Base-by-base conservation (phyloP, 2,888 invertebrate genomes). In the Andrena trimmerana region DNA sequence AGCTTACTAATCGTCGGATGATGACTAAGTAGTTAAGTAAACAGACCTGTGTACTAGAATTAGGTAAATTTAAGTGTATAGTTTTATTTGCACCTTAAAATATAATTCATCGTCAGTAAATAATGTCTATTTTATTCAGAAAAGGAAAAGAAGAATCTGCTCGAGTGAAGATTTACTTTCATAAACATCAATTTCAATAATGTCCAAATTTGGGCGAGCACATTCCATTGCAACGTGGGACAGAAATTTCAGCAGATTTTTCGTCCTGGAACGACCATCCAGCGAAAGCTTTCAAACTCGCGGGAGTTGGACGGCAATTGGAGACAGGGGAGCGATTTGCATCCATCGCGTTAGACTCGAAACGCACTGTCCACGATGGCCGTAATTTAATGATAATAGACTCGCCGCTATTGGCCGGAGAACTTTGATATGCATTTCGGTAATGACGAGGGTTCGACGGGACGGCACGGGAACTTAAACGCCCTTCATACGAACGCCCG, bases 371-470 rank as follows among this genome's bases (percentile, higher is more conserved):
- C 4, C 13, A 24, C 27, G 57, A 16, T 36, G 52, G 8, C 24
- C 33, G 54, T 68, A 54, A 68, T 54, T 24, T 16, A 68, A 68
- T 68, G 54, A 68, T 33, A 24, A 54, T 54, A 16, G 42, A 42
- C 24, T 48, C 42, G 73, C 48, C 63, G 59, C 63, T 75, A 86
- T 82, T 79, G 59, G 65, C 42, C 20, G 16, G 42, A 54, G 57
- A 87, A 86, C 78, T 84, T 82, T 70, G 84, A 76, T 82, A 82
- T 74, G 80, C 80, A 84, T 82, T 83, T 74, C 77, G 57, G 62
- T 85, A 79, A 79, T 83, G 85, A 87, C 87, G 74, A 78, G 72
- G 77, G 80, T 87, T 85, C 78, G 76, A 67, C 78, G 54, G 73
- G 36, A 54, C 54, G 54, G 50, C 48, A 50, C 16, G 65, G 69